These are phyloP conservation scores for Pagetopsis macropterus DNA, from an alignment of 2,797 vertebrate genomes.

Conservation along the genomic window DNA sequence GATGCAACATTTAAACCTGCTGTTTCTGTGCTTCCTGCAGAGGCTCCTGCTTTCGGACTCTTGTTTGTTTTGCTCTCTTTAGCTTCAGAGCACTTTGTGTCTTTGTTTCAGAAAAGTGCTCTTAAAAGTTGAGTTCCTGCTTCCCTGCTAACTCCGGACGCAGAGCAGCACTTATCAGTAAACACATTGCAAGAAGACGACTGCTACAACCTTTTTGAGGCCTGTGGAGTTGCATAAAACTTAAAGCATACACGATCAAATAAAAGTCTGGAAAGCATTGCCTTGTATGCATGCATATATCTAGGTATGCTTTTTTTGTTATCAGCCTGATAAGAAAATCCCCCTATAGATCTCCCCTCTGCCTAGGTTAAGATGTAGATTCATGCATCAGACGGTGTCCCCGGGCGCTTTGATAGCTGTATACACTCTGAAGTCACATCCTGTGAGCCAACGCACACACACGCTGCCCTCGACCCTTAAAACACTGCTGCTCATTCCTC, in stretches of 20 bases:
- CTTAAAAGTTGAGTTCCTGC: conserved; percentile 53
- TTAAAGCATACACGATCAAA: not conserved
- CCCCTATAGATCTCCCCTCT: not conserved
- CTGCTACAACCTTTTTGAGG: conserved; percentile 2
- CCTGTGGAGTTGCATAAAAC: conserved; percentile 1
- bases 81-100: conserved; percentile 10
- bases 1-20: conserved; percentile 3
- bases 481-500: conserved; percentile 30
- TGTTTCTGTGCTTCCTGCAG: conserved; percentile 9
- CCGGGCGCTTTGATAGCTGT: conserved; percentile 11
- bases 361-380: not conserved
- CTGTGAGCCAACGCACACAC: conserved; percentile 3
- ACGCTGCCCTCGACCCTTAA: conserved; percentile 3
- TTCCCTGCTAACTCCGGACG: conserved; percentile 39
- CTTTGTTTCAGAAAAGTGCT: conserved; percentile 46
- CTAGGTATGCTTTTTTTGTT: too few species aligned
- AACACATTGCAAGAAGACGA: conserved; percentile 45
- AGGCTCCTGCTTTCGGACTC: not conserved
- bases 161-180: conserved; percentile 47
- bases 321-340: not conserved
- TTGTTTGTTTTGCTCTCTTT: conserved; percentile 5
- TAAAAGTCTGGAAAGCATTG: not conserved
- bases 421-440: conserved; percentile 48
- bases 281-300: not conserved
- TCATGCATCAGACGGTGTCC: conserved; percentile 8